Percentiles rank a stretch among this genome's conserved stretches.
These are phyloP conservation scores for Jacana jacana DNA, from an alignment of 2,113 vertebrate genomes.

Conservation along the genomic window DNA sequence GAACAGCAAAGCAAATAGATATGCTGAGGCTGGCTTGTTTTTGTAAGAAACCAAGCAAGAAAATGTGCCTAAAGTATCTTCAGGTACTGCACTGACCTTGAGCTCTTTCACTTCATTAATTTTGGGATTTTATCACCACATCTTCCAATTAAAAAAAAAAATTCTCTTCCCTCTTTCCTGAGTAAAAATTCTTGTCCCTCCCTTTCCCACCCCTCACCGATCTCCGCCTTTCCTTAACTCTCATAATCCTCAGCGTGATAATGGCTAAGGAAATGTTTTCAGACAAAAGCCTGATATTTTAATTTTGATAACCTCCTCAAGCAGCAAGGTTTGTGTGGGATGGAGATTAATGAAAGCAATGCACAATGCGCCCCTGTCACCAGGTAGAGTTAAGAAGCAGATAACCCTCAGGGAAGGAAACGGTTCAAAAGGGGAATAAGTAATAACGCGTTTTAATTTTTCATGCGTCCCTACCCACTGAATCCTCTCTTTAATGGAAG, in stretches of 20 bases:
- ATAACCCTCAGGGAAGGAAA: slow-evolving; percentile 39
- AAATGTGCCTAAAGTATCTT: background rate
- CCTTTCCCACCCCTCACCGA: background rate
- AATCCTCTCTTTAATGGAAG: background rate
- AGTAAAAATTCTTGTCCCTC: background rate
- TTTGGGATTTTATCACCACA: slow-evolving; percentile 32
- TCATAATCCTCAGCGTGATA: slow-evolving; percentile 28
- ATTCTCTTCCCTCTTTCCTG: background rate
- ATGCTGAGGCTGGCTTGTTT: background rate
- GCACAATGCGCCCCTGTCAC: background rate
- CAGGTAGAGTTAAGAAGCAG: slow-evolving; percentile 30
- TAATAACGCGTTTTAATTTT: slow-evolving; percentile 60
- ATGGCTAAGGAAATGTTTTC: background rate
- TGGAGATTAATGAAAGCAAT: slow-evolving; percentile 48
- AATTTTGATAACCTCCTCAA: slow-evolving; percentile 45
- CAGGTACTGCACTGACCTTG: background rate
- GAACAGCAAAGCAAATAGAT: background rate
- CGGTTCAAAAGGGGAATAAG: slow-evolving; percentile 27
- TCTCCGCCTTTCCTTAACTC: background rate
- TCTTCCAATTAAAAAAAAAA: slow-evolving; percentile 26
- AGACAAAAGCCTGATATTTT: slow-evolving; percentile 49
- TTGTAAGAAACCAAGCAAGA: background rate
- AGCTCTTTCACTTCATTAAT: slow-evolving; percentile 30
- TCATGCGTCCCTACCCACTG: slow-evolving; percentile 6
- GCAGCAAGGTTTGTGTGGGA: slow-evolving; percentile 7